A percentile compares a stretch with the other conserved stretches of the same genome.
Evolutionary conservation across 2,888 invertebrate species (phyloP).

Genomic region (Tetranychus piercei): DNA sequence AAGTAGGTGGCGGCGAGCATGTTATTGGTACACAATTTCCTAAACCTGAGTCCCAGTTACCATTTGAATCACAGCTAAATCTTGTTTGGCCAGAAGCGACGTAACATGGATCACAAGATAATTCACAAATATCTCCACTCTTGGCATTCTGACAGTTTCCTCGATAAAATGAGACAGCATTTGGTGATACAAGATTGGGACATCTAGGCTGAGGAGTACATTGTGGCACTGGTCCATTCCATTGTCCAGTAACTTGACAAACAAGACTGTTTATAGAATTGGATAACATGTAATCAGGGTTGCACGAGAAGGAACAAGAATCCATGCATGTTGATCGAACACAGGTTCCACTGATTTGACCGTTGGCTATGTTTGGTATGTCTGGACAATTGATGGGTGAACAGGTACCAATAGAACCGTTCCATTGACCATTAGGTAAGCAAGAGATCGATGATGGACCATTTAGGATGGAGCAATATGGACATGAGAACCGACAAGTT

Average conservation of each 20-base stretch:
- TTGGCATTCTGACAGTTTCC: constrained; percentile 1
- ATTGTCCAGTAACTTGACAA: constrained; percentile 1
- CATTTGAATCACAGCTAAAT: not conserved
- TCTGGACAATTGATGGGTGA: not conserved
- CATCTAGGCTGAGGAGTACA: not conserved
- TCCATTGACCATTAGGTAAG: not conserved
- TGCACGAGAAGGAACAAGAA: not conserved
- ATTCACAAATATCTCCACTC: not conserved
- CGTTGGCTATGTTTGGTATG: not conserved
- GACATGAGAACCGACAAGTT: not conserved
- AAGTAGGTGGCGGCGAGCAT: too few species aligned
- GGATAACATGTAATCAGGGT: not conserved
- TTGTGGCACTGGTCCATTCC: not conserved
- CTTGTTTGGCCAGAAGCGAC: not conserved
- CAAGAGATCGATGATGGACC: not conserved
- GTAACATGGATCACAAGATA: constrained; percentile 1
- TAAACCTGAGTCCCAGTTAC: not conserved
- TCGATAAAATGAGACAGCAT: not conserved
- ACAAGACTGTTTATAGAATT: not conserved
- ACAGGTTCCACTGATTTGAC: not conserved
- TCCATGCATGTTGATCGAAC: not conserved
- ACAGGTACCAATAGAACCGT: not conserved
- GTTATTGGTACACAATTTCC: too few species aligned
- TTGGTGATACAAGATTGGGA: not conserved
- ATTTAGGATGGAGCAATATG: not conserved